phyloP scores from a whole-genome alignment of 2,888 invertebrate genomes.

The Isoperla grammatica region DNA sequence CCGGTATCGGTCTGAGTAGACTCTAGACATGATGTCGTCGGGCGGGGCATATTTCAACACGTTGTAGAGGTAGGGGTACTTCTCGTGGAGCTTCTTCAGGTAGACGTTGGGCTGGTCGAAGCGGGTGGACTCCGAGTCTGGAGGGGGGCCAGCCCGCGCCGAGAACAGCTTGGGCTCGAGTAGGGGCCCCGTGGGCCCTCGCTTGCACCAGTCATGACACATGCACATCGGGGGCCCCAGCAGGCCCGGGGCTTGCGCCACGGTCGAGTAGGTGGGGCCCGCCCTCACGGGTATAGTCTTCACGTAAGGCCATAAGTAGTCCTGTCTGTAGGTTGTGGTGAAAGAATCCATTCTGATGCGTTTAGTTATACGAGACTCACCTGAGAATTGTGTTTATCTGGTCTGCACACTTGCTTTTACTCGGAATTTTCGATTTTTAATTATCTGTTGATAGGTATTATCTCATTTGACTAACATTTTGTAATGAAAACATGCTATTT shows the following conservation, averaged over 20 bases:
- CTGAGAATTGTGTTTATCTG: no score
- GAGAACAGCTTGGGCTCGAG: slow-evolving; percentile 58
- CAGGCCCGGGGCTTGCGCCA: not conserved
- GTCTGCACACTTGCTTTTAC: no score
- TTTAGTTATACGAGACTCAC: no score
- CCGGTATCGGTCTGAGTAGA: slow-evolving; percentile 55
- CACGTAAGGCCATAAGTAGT: slow-evolving; percentile 57
- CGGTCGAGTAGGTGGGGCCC: not conserved
- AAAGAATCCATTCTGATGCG: slow-evolving; percentile 51
- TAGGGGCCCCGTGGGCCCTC: slow-evolving; percentile 52
- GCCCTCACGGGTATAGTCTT: slow-evolving; percentile 43
- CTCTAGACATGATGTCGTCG: slow-evolving; percentile 51
- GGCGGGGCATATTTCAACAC: slow-evolving; percentile 54
- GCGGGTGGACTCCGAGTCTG: slow-evolving; percentile 50
- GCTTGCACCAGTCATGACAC: slow-evolving; percentile 4
- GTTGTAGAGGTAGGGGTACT: slow-evolving; percentile 60
- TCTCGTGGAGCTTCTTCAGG: slow-evolving; percentile 54
- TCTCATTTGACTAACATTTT: no score
- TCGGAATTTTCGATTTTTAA: no score
- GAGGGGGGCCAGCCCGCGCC: slow-evolving; percentile 51
- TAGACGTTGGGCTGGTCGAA: slow-evolving; percentile 57
- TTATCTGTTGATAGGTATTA: no score
- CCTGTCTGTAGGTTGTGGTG: slow-evolving; percentile 56
- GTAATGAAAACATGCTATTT: no score
- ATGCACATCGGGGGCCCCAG: slow-evolving; percentile 1